A percentile compares a stretch with the other conserved stretches of the same genome.
Conservation (phyloP, 2,888 invertebrate genomes). For the Achlya flavicornis region DNA sequence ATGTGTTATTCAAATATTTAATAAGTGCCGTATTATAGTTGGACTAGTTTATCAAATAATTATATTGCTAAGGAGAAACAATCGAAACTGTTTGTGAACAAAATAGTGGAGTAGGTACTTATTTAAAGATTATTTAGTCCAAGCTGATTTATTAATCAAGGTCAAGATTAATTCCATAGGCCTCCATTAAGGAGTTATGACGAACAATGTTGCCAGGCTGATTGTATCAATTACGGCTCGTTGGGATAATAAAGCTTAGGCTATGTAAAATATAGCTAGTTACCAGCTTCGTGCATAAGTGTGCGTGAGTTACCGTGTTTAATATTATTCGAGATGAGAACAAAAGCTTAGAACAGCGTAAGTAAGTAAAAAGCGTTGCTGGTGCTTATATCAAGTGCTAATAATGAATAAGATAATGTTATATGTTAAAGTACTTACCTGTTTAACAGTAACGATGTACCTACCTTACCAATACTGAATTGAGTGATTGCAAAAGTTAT, state of each 20-base stretch:
- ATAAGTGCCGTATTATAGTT: too few relatives aligned
- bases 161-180: conserved; percentile 7
- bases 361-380: too few relatives aligned
- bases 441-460: too few relatives aligned
- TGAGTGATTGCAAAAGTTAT: too few relatives aligned
- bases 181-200: conserved; percentile 7
- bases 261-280: conserved; percentile 30
- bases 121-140: not conserved
- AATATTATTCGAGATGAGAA: not conserved
- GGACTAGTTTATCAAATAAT: not conserved
- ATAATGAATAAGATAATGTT: too few relatives aligned
- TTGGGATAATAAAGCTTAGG: conserved; percentile 42
- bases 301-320: conserved; percentile 3
- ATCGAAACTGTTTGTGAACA: not conserved
- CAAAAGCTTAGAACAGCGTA: too few relatives aligned
- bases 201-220: conserved; percentile 22
- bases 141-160: conserved; percentile 9
- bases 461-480: too few relatives aligned
- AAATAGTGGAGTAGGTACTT: not conserved
- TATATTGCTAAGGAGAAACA: not conserved
- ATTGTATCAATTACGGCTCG: conserved; percentile 49
- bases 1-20: too few relatives aligned
- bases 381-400: too few relatives aligned
- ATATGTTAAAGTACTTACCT: too few relatives aligned
- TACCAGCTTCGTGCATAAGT: conserved; percentile 24